Evolutionary conservation across 1,140 invertebrate genomes (phyloP), one percentile per base, ranked within the genome.

Genomic region (Oscheius sp.): DNA sequence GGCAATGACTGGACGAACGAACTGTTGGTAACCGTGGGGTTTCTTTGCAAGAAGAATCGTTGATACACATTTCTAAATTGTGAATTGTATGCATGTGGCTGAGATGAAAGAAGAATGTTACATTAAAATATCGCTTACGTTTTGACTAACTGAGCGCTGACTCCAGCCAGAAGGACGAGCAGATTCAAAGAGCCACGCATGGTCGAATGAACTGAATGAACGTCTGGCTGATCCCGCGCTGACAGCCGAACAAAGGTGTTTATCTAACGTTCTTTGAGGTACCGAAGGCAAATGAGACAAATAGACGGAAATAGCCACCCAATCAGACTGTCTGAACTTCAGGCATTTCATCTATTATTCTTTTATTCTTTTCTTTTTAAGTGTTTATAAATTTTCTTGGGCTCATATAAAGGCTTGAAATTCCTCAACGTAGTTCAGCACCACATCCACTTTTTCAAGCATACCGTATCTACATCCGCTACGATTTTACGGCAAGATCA

Each of bases 211-310:
- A 23, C n/a, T n/a, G 49, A 23, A 13, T 55, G 23, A 23, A 4
- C 4, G 49, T 20, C 49, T 55, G n/a, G n/a, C n/a, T n/a, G n/a
- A 23, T 4, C 7, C 49, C 49, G 49, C 15, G 15, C 28, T 55
- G 49, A 55, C 49, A 55, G 49, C 23, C 49, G 28, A 15, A 55
- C 49, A 55, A 55, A 13, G 49, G 49, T 55, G 49, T 55, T 55
- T 55, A 55, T 55, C 28, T 55, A 55, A 20, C 49, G 49, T 55
- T 55, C 49, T 55, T 55, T 26, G 49, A 55, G 7, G 49, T 55
- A 20, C 23, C 15, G 23, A 42, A n/a, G 38, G 38, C 38, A 42
- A 42, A 42, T 42, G 10, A 42, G 38, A 42, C 38, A 42, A 42
- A 42, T 42, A 42, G 10, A 42, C 38, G 38, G n/a, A 42, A 42